A percentile compares a stretch with the other conserved stretches of the same genome.
Evolutionary conservation across 2,113 vertebrate species (phyloP).

Genomic region (Pelecanus crispus): DNA sequence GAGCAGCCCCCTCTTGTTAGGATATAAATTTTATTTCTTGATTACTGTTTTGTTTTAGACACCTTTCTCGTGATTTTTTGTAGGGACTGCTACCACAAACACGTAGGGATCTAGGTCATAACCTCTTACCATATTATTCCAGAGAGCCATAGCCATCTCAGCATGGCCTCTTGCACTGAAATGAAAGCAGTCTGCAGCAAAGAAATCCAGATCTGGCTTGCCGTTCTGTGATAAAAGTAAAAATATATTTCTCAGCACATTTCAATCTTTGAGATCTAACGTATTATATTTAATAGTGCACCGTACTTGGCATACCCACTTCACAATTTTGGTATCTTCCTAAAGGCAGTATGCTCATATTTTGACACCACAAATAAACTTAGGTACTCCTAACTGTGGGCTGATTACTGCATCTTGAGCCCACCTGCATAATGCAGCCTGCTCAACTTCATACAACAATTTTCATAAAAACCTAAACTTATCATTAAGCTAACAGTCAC

Average conservation of each 20-base stretch:
- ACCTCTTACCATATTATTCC: slow-evolving; percentile 93
- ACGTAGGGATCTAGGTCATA: not conserved
- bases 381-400: not conserved
- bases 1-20: not conserved
- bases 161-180: slow-evolving; percentile 85
- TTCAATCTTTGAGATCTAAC: not conserved
- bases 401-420: not conserved
- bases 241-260: not conserved
- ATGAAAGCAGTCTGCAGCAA: slow-evolving; percentile 89
- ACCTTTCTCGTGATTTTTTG: not conserved
- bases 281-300: not conserved
- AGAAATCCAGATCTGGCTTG: slow-evolving; percentile 79
- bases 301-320: not conserved
- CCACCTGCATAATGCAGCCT: not conserved
- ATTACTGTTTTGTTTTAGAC: not conserved
- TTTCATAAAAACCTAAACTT: not conserved
- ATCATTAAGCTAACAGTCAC: not conserved
- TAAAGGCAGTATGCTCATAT: not conserved
- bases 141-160: slow-evolving; percentile 85
- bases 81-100: not conserved
- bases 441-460: not conserved
- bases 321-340: not conserved
- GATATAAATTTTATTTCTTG: not conserved
- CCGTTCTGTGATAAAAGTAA: slow-evolving; percentile 68
- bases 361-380: not conserved